Evolutionary conservation across 2,888 invertebrate species (phyloP).

Genomic region (Venustoraphidia nigricollis): DNA sequence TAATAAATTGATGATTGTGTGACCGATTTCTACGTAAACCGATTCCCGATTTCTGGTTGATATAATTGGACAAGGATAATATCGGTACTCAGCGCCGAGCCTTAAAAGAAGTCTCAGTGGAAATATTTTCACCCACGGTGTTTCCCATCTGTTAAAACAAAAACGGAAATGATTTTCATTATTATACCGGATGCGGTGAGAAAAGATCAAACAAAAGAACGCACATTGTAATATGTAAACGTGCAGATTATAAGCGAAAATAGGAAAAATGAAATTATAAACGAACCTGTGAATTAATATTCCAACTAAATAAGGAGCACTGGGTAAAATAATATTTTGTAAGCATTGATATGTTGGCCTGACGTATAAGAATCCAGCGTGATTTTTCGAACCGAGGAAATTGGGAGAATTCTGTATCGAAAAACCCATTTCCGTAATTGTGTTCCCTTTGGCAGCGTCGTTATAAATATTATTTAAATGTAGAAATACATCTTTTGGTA

Average conservation of each 20-base stretch:
- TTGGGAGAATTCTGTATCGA: conserved; percentile 42
- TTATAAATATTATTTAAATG: conserved; percentile 58
- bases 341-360: conserved; percentile 68
- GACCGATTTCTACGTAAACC: conserved; percentile 72
- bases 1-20: conserved; percentile 74
- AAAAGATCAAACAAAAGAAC: background rate
- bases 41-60: conserved; percentile 62
- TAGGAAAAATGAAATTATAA: background rate
- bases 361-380: conserved; percentile 71
- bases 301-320: conserved; percentile 59
- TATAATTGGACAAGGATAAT: conserved; percentile 72
- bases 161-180: background rate
- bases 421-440: conserved; percentile 53
- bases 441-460: conserved; percentile 48
- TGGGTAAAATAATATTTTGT: conserved; percentile 55
- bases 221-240: no score
- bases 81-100: conserved; percentile 70
- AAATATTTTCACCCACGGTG: conserved; percentile 70
- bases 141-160: conserved; percentile 42
- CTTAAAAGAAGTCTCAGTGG: conserved; percentile 57
- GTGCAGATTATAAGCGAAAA: background rate
- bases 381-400: conserved; percentile 53
- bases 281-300: conserved; percentile 55
- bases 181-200: background rate
- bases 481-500: conserved; percentile 58